Conservation (phyloP, 35 echinoderm and acorn worm genomes). For the Ptychodera flava region DNA sequence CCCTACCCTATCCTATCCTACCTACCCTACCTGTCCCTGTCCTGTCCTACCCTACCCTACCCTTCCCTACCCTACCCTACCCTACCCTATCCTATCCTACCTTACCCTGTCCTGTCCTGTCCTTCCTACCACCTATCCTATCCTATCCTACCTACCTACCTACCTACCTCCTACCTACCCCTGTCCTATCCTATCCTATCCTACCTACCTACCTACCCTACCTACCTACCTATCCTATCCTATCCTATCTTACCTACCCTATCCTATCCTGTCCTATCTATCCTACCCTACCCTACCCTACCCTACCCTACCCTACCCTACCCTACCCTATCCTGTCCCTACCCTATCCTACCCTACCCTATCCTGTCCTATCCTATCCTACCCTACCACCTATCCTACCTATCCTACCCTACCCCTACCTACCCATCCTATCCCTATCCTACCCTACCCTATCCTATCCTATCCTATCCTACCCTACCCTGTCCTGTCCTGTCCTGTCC, state of each 20-base stretch:
- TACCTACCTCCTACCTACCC: constrained; percentile 23
- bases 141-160: constrained; percentile 19
- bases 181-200: constrained; percentile 13
- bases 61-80: constrained; percentile 7
- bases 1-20: constrained; percentile 18
- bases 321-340: constrained; percentile 14
- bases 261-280: constrained; percentile 18
- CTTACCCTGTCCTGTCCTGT: neutral
- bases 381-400: neutral
- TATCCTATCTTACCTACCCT: too few relatives aligned
- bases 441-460: constrained; percentile 14
- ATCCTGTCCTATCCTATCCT: constrained; percentile 10
- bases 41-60: constrained; percentile 20
- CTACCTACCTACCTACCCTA: too few relatives aligned
- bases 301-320: constrained; percentile 8
- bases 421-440: constrained; percentile 11
- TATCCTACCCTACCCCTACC: constrained; percentile 19
- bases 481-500: constrained; percentile 4
- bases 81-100: constrained; percentile 16
- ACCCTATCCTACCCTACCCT: constrained; percentile 11
- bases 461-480: constrained; percentile 6
- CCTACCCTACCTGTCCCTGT: constrained; percentile 14
- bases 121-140: constrained; percentile 21
- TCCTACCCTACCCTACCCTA: constrained; percentile 12
- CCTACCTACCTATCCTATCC: too few relatives aligned